These are phyloP conservation scores for Probosciger aterrimus DNA, from an alignment of 2,113 vertebrate species.

Conservation along the genomic window DNA sequence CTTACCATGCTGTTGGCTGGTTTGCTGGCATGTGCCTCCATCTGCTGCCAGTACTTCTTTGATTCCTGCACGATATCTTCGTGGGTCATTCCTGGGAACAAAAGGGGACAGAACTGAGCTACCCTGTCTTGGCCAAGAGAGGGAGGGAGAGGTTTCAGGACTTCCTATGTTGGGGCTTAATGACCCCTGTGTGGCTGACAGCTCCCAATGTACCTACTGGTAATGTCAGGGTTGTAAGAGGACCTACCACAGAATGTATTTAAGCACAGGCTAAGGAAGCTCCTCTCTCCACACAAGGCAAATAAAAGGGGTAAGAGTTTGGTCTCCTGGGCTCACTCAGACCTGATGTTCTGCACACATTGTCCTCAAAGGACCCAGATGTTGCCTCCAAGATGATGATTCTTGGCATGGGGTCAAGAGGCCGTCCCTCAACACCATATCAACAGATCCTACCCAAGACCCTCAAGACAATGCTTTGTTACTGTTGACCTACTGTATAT, in stretches of 20 bases:
- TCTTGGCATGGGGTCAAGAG: background rate
- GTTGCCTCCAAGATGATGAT: background rate
- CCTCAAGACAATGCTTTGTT: background rate
- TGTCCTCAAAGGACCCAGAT: background rate
- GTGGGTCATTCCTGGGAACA: constrained; percentile 80
- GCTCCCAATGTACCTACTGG: background rate
- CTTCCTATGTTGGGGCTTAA: background rate
- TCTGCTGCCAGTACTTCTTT: constrained; percentile 81
- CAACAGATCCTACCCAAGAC: background rate
- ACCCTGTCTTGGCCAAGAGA: background rate
- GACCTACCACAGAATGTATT: background rate
- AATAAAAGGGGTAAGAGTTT: background rate
- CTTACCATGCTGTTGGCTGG: constrained; percentile 79
- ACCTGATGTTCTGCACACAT: background rate
- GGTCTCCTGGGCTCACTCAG: background rate
- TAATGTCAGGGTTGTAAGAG: background rate
- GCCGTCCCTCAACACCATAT: background rate
- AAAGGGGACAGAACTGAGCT: background rate
- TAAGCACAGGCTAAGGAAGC: background rate
- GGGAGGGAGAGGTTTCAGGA: background rate
- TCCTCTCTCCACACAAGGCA: background rate
- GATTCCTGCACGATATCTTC: constrained; percentile 92
- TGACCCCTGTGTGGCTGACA: background rate
- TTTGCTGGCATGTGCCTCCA: constrained; percentile 77
- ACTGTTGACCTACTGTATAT: background rate